Evolutionary conservation across 2,888 invertebrate genomes (phyloP), one percentile per base, ranked within the genome.

Genomic region (Lepidonotus clava): DNA sequence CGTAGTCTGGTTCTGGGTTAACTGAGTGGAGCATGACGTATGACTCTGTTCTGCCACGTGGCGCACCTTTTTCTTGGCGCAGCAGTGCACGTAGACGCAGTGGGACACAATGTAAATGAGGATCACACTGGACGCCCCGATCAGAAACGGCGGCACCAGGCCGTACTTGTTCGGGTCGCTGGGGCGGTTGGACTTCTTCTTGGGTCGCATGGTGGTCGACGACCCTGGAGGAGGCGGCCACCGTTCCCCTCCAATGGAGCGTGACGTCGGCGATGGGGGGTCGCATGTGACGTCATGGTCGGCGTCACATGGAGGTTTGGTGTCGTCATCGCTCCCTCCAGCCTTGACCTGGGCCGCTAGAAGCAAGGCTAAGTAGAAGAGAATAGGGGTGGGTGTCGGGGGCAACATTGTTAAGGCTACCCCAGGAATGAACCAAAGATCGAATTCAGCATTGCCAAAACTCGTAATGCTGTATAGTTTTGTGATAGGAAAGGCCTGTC

Each of bases 71-170:
- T 83, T 83, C 56, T 56, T 83, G 77, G 89, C 87, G 80, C 88
- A 87, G 83, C 89, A 89, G 77, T 89, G 89, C 24, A 88, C 40
- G 80, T 89, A 89, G 46, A 89, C 24, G 66, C 89, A 89, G 67
- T 89, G 88, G 8, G 87, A 80, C 61, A 87, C 53, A 32, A 88
- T 84, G 86, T 89, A 89, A 24, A 89, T 61, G 76, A 89, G 83
- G n/a, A 89, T 84, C 61, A 89, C 88, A 41, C 86, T 88, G 2
- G 85, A 88, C 14, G 89, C 89, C 14, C 89, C 89, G 5, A 89
- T 89, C n/a, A 89, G 86, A 61, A 89, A 89, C 1, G 89, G 88
- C 0, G 89, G 89, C 46, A 89, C 89, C 18, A 89, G 88, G 80
- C 88, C 86, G 77, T 87, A 89, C 76, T 83, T 86, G 83, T 56